Conservation (phyloP, 2,113 vertebrate species). For the Ceyx margarethae region DNA sequence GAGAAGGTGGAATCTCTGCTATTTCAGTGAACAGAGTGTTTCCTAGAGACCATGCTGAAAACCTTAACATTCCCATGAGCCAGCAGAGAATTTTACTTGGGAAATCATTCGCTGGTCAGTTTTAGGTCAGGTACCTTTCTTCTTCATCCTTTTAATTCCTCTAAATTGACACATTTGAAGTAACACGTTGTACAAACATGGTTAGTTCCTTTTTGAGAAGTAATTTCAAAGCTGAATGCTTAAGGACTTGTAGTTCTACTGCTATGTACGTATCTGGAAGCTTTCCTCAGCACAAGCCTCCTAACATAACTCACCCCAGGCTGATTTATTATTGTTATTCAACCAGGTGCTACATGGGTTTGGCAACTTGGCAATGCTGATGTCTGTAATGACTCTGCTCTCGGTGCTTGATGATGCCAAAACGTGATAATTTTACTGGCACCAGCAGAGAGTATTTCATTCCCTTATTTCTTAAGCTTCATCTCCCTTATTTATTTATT, state of each 20-base stretch:
- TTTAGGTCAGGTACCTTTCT: background rate
- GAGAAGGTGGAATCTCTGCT: background rate
- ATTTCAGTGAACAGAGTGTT: background rate
- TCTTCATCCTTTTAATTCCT: background rate
- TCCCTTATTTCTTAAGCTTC: conserved; percentile 1
- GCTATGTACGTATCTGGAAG: background rate
- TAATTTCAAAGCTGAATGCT: conserved; percentile 1
- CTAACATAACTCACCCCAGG: background rate
- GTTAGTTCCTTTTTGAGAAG: background rate
- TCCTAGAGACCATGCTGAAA: background rate
- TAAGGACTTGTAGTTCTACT: background rate
- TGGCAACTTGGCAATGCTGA: conserved; percentile 8
- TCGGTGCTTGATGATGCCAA: conserved; percentile 21
- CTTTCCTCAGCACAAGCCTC: background rate
- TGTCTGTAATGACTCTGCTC: background rate
- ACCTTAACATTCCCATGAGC: background rate
- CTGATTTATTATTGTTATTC: conserved; percentile 45
- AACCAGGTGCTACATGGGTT: conserved; percentile 14
- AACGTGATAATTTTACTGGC: background rate
- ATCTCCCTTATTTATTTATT: background rate
- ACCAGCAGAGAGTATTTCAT: conserved; percentile 5
- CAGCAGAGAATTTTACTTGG: background rate
- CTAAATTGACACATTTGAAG: background rate
- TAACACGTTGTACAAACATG: background rate
- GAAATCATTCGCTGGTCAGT: background rate